These are phyloP conservation scores for Alca torda DNA, from an alignment of 2,797 vertebrate species.

Conservation along the genomic window DNA sequence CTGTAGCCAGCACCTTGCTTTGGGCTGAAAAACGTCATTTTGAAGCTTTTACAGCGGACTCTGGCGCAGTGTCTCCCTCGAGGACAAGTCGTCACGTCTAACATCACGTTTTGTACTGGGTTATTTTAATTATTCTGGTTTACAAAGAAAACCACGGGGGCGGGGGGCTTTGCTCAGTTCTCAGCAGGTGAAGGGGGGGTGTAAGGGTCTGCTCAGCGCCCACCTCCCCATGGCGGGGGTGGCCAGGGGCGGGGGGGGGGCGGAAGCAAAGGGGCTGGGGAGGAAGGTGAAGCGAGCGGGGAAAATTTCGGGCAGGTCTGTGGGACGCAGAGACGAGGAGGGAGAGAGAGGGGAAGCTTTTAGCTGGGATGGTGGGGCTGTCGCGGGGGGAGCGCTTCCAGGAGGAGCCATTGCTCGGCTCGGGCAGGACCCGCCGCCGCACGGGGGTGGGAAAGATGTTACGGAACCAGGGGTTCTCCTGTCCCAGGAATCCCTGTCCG, in stretches of 20 bases:
- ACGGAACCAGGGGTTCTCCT: fast-evolving
- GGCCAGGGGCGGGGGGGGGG: no score
- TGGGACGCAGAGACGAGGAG: fast-evolving
- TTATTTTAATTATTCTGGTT: not conserved
- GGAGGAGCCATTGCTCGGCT: not conserved
- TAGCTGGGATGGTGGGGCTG: not conserved
- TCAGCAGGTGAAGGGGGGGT: fast-evolving
- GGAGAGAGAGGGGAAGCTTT: not conserved
- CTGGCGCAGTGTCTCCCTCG: not conserved
- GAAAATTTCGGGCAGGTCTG: fast-evolving
- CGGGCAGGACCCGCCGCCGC: fast-evolving
- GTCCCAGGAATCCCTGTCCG: fast-evolving
- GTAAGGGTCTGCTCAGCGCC: not conserved
- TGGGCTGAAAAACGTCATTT: not conserved
- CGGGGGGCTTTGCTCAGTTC: fast-evolving
- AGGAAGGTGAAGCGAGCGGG: not conserved
- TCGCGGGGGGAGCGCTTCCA: fast-evolving
- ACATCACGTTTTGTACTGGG: fast-evolving
- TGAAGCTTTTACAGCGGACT: fast-evolving
- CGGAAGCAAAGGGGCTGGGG: not conserved
- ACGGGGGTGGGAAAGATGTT: fast-evolving
- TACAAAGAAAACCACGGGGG: fast-evolving
- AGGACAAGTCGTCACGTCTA: not conserved
- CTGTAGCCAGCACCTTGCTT: not conserved
- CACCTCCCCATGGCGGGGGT: no score